Base-by-base conservation (phyloP, 2,113 vertebrate genomes). In the Nannospalax galili region DNA sequence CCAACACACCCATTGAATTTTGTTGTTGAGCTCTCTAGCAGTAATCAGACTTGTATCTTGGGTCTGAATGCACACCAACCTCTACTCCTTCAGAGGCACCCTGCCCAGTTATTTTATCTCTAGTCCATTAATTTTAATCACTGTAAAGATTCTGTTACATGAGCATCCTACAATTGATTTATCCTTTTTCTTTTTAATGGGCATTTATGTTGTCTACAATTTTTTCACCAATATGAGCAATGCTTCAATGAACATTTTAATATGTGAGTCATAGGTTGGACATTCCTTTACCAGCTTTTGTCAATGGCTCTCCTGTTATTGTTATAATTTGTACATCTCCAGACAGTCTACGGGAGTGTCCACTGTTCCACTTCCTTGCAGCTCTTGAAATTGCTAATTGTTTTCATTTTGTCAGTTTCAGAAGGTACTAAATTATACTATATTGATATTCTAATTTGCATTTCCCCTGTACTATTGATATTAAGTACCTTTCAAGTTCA, bases 61-160 rank as follows among this genome's bases (percentile, higher is more conserved):
- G n/a, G 15, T 73, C 64, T 84, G 32, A 67, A 79, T 73, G 11
- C 6, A 1, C 2, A 48, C 48, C 52, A 58, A 72, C 24, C 4
- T 15, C 26, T 85, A 82, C 42, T 92, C 17, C 8, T 64, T 77
- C 10, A 48, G 3, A 88, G 16, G 56, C 26, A 4, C 14, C 6
- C 22, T 14, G 42, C 30, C 45, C 52, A 65, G 1, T 52, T 88
- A 72, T 67, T 77, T 65, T 75, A 32, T 26, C 62, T 94, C 72
- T 84, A 93, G 62, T 85, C 97, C 92, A 93, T 97, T 97, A 87
- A 93, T 95, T 95, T 96, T 93, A 93, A 82, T 74, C 32, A 20
- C 58, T 42, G 0, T 93, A 84, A 95, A 72, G 82, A 85, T 90
- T 90, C 90, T 93, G 45, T 73, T 88, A 42, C 32, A 79, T 64